Evolutionary conservation across 2,888 invertebrate genomes (phyloP), one percentile per base, ranked within the genome.

Genomic region (Melanophora roralis): DNA sequence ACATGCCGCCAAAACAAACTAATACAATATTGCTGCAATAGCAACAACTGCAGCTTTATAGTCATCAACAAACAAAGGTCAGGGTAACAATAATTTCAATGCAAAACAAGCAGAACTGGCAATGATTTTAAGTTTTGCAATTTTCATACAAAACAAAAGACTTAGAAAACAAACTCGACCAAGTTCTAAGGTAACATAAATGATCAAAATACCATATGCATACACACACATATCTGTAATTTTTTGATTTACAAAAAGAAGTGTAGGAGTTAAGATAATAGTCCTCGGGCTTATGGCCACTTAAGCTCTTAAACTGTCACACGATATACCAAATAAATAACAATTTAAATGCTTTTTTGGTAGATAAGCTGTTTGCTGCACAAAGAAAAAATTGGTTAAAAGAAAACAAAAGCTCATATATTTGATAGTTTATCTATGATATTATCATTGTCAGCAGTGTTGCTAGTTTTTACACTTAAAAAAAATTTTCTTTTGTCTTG

Each of bases 211-310:
- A 6, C 3, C 27, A 27, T 6, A 27, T 6, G 3, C 27, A 27
- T 6, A 27, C 27, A 27, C 27, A 27, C 27, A 27, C 27, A 27
- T 27, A 27, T 6, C n/a, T n/a, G n/a, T n/a, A n/a, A 27, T 6
- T 5, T 27, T 27, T 27, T 6, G 6, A 27, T 5, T 5, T 27
- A 23, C 11, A 34, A 47, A 23, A 49, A 62, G 49, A 49, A 62
- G 73, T 74, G 78, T 78, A 65, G 78, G 78, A 68, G 78, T 64
- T 69, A 32, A 64, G 69, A 78, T 78, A 64, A 78, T 55, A 78
- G 74, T 74, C 68, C 53, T 69, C 64, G 38, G 62, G 73, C 67
- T 40, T 49, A 47, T 36, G 62, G 65, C 59, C 74, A 67, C 59
- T 36, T 49, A 14, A 57, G 11, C 32, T 36, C 38, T 38, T 45